phyloP scores from a whole-genome alignment of 2,888 invertebrate genomes.

The Alviniconcha strummeri region DNA sequence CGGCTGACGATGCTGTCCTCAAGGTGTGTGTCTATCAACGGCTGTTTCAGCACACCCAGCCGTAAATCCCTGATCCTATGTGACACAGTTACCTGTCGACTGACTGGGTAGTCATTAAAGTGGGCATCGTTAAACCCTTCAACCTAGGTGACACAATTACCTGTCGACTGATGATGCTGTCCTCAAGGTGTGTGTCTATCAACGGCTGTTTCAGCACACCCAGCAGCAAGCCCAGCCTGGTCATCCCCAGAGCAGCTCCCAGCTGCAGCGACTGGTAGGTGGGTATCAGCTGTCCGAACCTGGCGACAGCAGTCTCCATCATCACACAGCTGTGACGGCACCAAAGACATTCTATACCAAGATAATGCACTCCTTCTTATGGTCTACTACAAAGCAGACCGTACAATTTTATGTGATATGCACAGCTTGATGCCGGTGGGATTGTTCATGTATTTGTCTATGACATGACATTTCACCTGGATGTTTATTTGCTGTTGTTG shows the following conservation, averaged over 20 bases:
- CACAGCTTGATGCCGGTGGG: too few species aligned
- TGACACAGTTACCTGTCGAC: too few species aligned
- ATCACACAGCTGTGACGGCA: too few species aligned
- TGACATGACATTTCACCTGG: too few species aligned
- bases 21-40: constrained; percentile 30
- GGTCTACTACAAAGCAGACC: too few species aligned
- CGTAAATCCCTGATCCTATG: too few species aligned
- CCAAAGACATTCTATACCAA: too few species aligned
- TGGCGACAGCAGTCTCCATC: constrained; percentile 33
- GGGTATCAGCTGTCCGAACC: constrained; percentile 66
- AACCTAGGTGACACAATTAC: constrained; percentile 40
- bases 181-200: constrained; percentile 50
- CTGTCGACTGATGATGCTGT: constrained; percentile 64
- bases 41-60: constrained; percentile 51
- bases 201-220: constrained; percentile 65
- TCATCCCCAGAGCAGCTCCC: constrained; percentile 68
- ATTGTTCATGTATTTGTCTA: too few species aligned
- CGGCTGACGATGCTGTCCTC: constrained; percentile 60
- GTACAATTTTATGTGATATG: constrained; percentile 1
- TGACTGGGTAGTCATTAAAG: too few species aligned
- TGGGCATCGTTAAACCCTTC: too few species aligned
- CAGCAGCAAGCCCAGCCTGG: constrained; percentile 65
- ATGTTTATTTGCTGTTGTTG: too few species aligned
- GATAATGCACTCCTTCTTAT: too few species aligned
- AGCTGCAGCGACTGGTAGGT: constrained; percentile 69